Conservation (phyloP, 2,113 vertebrate genomes). For the Platysteira castanea region DNA sequence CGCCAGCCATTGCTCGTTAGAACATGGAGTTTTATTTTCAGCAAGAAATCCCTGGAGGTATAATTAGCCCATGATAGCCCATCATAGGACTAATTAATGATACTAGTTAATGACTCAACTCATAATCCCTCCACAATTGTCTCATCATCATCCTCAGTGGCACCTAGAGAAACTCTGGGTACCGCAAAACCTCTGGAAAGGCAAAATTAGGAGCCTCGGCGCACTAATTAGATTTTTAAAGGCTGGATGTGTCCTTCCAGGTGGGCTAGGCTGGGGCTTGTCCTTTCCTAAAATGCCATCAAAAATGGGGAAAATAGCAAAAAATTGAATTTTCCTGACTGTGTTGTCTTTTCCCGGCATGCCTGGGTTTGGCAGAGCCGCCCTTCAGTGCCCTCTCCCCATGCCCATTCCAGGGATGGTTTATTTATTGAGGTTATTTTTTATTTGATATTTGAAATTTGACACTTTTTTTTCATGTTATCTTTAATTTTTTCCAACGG, state of each 20-base stretch:
- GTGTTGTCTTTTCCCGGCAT: fast-evolving
- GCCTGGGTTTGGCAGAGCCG: background rate
- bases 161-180: background rate
- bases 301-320: background rate
- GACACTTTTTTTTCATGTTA: background rate
- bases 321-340: background rate
- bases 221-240: background rate
- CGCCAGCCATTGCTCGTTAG: background rate
- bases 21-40: background rate
- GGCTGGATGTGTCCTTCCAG: background rate
- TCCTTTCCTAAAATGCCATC: background rate
- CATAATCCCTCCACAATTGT: background rate
- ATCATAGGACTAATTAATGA: background rate
- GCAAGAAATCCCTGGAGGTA: background rate
- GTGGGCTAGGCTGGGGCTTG: background rate
- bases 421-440: background rate
- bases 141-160: background rate
- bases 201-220: background rate
- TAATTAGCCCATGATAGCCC: background rate
- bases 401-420: background rate
- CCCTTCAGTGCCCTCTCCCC: background rate
- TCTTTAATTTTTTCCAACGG: background rate
- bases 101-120: background rate
- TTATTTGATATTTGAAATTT: background rate
- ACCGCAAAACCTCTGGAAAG: background rate